Conservation (phyloP, 2,113 vertebrate genomes). For the Bettongia penicillata region DNA sequence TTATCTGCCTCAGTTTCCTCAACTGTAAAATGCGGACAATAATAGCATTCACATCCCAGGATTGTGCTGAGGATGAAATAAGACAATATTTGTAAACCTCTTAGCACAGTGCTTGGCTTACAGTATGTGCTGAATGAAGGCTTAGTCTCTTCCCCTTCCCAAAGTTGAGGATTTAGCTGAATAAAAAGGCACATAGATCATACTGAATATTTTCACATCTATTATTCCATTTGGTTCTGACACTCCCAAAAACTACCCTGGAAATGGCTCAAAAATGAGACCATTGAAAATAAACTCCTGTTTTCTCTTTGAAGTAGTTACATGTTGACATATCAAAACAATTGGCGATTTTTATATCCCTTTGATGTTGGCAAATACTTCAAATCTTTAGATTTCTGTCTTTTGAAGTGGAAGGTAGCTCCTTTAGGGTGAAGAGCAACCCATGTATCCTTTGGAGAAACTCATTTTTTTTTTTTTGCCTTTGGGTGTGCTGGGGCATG, state of each 20-base stretch:
- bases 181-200: not conserved
- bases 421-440: not conserved
- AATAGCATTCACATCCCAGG: not conserved
- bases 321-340: rapidly evolving
- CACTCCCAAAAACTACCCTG: not conserved
- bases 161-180: not conserved
- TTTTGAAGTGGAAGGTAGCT: rapidly evolving
- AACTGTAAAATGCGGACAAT: not conserved
- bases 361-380: not conserved
- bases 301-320: not conserved
- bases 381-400: not conserved
- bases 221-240: not conserved
- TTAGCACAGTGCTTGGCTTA: not conserved
- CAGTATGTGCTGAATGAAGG: not conserved
- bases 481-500: not conserved
- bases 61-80: not conserved
- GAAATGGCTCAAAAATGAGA: not conserved
- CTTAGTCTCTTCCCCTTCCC: not conserved
- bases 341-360: rapidly evolving
- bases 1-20: not conserved
- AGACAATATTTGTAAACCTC: not conserved
- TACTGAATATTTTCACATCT: not conserved
- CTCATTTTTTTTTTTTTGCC: not conserved
- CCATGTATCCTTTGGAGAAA: not conserved
- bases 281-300: not conserved